Conservation (phyloP, 2,797 vertebrate species). For the Enteromius viviparus region DNA sequence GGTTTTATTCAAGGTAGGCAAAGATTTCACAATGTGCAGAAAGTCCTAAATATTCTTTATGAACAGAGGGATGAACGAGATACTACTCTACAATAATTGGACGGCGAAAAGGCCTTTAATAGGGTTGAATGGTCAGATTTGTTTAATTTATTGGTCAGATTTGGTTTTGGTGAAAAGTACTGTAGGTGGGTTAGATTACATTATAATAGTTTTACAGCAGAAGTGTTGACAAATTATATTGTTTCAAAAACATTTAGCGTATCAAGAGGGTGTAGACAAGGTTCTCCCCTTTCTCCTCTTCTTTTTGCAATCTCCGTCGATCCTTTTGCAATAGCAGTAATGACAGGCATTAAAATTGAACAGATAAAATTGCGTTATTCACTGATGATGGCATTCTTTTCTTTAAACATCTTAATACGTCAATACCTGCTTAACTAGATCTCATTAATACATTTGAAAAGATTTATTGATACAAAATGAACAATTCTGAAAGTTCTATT, state of each 20-base stretch:
- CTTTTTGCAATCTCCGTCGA: background rate
- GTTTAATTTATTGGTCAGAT: conserved; percentile 1
- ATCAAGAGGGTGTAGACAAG: background rate
- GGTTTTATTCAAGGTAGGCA: background rate
- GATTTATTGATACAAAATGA: no score
- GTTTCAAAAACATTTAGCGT: conserved; percentile 15
- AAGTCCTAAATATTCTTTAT: conserved; percentile 13
- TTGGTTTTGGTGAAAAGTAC: conserved; percentile 22
- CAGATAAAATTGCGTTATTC: background rate
- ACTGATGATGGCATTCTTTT: no score
- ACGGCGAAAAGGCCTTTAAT: background rate
- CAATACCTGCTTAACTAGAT: no score
- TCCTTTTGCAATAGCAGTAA: conserved; percentile 41
- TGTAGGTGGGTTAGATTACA: conserved; percentile 15
- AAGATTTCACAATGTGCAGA: conserved; percentile 19
- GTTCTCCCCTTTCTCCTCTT: background rate
- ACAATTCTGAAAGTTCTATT: no score
- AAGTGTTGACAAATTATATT: conserved; percentile 34
- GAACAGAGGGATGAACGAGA: conserved; percentile 2
- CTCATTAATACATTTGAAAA: no score
- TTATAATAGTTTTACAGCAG: conserved; percentile 19
- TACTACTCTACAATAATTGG: conserved; percentile 23
- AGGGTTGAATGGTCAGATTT: background rate
- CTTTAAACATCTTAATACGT: no score
- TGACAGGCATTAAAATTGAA: background rate